Base-by-base conservation (phyloP, 1,140 invertebrate genomes). In the Drosophila punjabiensis region DNA sequence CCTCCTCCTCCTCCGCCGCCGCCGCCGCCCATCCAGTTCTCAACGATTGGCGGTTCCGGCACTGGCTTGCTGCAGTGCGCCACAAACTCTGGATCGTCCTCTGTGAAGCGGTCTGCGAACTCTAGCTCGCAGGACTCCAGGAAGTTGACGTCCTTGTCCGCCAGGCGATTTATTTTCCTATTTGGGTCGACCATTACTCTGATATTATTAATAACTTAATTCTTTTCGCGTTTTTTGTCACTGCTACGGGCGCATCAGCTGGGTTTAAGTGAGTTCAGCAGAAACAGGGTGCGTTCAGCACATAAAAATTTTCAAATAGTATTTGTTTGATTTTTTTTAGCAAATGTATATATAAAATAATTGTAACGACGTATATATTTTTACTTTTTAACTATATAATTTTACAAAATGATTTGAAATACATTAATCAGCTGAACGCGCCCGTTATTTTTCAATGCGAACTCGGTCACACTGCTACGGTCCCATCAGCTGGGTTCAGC, bases 81-180 rank as follows among this genome's bases (percentile, higher is more conserved):
- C 76, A 93, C 91, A 75, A 94, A 95, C 33, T 94, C 93, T 33
- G 60, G 67, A 83, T 95, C 95, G 5, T 93, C 86, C 13, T 94
- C 94, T 28, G 95, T 95, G 58, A 93, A 95, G 55, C 95, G 94
- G 68, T 92, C 69, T 28, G 85, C 81, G 71, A 95, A 95, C 78
- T 95, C 94, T 20, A 93, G 76, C 61, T 95, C 94, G 65, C 94
- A 95, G 76, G 94, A 92, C 37, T 92, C 91, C 20, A 95, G 65
- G 61, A 95, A 94, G 30, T 90, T 85, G 6, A 93, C 50, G 67
- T 94, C 93, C 50, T 84, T 89, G 20, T 94, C 92, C 7, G 93
- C 93, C 10, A 93, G 59, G 33, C 89, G 81, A 69, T 93, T 93
- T n/a, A 93, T 93, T 76, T 93, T 93, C 8, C 93, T 78, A 59